phyloP scores from a whole-genome alignment of 2,888 invertebrate species.

The Boloria euphrosyne region DNA sequence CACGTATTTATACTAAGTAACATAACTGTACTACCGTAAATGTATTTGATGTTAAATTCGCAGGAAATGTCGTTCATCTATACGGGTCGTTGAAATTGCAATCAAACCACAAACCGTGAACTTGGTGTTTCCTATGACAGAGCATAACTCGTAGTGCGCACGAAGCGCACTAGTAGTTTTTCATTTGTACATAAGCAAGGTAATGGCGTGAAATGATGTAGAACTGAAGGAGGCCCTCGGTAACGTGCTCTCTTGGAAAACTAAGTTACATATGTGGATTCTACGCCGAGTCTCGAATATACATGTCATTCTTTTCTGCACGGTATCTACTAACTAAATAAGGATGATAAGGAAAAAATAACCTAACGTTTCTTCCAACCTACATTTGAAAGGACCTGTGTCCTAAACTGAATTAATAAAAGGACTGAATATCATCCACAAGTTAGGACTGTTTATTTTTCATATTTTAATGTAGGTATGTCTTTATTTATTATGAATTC shows the following conservation, averaged over 20 bases:
- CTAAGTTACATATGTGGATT: neutral
- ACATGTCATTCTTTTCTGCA: too few relatives aligned
- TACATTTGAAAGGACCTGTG: too few relatives aligned
- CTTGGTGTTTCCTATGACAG: slow-evolving; percentile 41
- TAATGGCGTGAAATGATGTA: neutral
- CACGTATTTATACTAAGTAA: slow-evolving; percentile 54
- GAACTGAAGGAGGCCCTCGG: neutral
- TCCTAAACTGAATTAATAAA: too few relatives aligned
- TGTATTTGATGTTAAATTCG: slow-evolving; percentile 52
- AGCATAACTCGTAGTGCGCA: slow-evolving; percentile 29
- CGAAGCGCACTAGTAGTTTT: neutral
- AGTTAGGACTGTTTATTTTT: too few relatives aligned
- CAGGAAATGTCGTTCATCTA: slow-evolving; percentile 70
- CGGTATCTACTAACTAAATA: too few relatives aligned
- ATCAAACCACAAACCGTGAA: slow-evolving; percentile 57
- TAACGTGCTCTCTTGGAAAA: neutral
- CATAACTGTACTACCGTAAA: slow-evolving; percentile 38
- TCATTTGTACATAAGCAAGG: neutral
- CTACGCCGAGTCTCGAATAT: neutral
- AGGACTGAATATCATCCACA: too few relatives aligned
- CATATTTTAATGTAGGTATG: too few relatives aligned
- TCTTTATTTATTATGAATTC: too few relatives aligned
- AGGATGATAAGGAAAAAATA: too few relatives aligned
- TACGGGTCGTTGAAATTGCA: slow-evolving; percentile 63
- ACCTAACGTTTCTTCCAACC: too few relatives aligned